These are phyloP conservation scores for Ammodytes dubius DNA, from an alignment of 2,113 vertebrate species.

Conservation along the genomic window DNA sequence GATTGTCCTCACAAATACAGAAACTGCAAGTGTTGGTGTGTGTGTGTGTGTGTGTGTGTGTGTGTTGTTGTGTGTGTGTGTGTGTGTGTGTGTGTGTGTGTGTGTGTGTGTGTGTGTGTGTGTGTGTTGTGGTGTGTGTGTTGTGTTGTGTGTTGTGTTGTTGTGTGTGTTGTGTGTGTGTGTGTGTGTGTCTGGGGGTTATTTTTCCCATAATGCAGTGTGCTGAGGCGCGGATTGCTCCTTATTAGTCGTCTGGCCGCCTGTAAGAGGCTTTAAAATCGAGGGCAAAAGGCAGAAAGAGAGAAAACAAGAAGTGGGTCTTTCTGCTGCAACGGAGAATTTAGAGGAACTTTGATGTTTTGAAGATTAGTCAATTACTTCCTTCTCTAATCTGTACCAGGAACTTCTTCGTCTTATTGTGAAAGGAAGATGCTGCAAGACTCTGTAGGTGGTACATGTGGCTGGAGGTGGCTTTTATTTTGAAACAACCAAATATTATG, in stretches of 20 bases:
- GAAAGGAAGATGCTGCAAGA: conserved; percentile 15
- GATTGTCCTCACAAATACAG: too few species aligned
- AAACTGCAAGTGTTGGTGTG: too few species aligned
- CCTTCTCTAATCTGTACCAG: conserved; percentile 23
- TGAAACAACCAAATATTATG: neutral
- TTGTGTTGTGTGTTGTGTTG: conserved; percentile 14
- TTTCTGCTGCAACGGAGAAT: conserved; percentile 17
- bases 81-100: neutral
- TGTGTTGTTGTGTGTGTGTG: conserved; percentile 51
- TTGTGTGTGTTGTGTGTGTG: conserved; percentile 38
- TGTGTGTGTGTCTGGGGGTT: conserved; percentile 41
- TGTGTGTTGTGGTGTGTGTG: conserved; percentile 50
- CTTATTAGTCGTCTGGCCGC: conserved; percentile 81
- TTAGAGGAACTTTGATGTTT: conserved; percentile 34
- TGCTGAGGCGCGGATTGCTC: conserved; percentile 75
- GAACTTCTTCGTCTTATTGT: neutral
- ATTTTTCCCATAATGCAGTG: conserved; percentile 76
- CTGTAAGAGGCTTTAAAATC: conserved; percentile 74
- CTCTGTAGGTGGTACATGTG: neutral
- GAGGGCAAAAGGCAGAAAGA: conserved; percentile 47
- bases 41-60: too few species aligned
- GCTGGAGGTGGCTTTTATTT: neutral
- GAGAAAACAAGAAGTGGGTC: conserved; percentile 55
- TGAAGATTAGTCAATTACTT: conserved; percentile 51
- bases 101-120: conserved; percentile 36